Evolutionary conservation across 2,888 invertebrate species (phyloP).

Genomic region (Harpalus rufipes): DNA sequence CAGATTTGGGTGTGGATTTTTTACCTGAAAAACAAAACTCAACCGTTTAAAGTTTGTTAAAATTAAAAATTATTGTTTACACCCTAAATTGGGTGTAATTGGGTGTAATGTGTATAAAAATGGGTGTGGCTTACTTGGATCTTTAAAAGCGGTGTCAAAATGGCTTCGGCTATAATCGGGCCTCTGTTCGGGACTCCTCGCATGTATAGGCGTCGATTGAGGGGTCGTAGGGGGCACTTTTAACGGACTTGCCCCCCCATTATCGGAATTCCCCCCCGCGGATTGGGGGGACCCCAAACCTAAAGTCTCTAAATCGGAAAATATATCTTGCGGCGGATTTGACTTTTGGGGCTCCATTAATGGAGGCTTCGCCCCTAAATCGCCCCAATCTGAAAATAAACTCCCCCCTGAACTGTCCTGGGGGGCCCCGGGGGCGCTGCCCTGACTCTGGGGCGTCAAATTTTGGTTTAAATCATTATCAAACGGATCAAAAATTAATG

Average conservation of each 20-base stretch:
- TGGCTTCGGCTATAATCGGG: conserved; percentile 85
- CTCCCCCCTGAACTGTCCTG: conserved; percentile 68
- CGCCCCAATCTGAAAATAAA: conserved; percentile 74
- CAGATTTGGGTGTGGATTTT: conserved; percentile 74
- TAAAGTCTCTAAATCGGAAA: conserved; percentile 82
- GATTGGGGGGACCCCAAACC: conserved; percentile 76
- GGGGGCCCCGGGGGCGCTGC: conserved; percentile 63
- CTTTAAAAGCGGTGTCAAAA: conserved; percentile 80
- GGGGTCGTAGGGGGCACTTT: conserved; percentile 72
- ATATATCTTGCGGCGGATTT: conserved; percentile 81
- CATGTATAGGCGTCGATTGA: conserved; percentile 76
- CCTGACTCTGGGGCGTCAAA: neutral
- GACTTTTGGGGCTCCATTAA: conserved; percentile 70
- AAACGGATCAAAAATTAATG: conserved; percentile 82
- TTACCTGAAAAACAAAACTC: neutral
- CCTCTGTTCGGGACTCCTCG: conserved; percentile 75
- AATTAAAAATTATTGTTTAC: too few relatives aligned
- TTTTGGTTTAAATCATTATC: conserved; percentile 73
- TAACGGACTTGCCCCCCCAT: conserved; percentile 69
- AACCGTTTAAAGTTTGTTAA: too few relatives aligned
- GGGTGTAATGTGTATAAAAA: too few relatives aligned
- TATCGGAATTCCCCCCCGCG: conserved; percentile 68
- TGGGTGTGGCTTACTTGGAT: too few relatives aligned
- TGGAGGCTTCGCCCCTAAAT: conserved; percentile 72
- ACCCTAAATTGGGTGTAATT: too few relatives aligned